Evolutionary conservation across 2,797 vertebrate species (phyloP), one percentile per base, ranked within the genome.

Genomic region (Liparis tanakae): DNA sequence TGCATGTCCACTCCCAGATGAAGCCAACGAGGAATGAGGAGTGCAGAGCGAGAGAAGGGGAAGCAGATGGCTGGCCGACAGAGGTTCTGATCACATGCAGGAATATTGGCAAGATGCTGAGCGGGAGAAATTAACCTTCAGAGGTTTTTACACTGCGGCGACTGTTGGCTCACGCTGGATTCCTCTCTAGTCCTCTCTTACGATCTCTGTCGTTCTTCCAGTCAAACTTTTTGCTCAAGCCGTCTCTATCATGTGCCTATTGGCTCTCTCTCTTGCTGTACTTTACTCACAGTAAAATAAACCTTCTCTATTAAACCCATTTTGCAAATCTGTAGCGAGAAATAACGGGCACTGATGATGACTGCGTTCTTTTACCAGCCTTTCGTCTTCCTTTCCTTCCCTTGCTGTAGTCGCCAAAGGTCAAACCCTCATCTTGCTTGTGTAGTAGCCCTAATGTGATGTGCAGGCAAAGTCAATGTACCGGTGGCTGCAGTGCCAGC

Each of bases 81-180:
- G 87, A 91, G 87, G 89, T 91, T 91, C 85, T 80, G 84, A 90
- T 90, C 80, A 10, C 76, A 30, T 30, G 25, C 4, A 44, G 78
- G 84, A 79, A 89, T 90, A 87, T 90, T 91, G 91, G 90, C 87
- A 91, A 86, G 90, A 89, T 90, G 87, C 86, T 91, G 83, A 90
- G 87, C 72, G 62, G 85, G 80, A 88, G 77, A 89, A 90, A 92
- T 93, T 91, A 93, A 94, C 93, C 91, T 93, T 91, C 90, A 88
- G 86, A 87, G 80, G 85, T 88, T 89, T 85, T 83, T 80, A 83
- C 84, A 80, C 85, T 88, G 88, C 85, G 33, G 84, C 85, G 85
- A 85, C 84, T 69, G 76, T 80, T 84, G 81, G 88, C 85, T 85
- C 72, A 10, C 0, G 67, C 77, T 81, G 76, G 64, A 74, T 78